Evolutionary conservation across 2,113 vertebrate genomes (phyloP).

Genomic region (Saccopteryx leptura): DNA sequence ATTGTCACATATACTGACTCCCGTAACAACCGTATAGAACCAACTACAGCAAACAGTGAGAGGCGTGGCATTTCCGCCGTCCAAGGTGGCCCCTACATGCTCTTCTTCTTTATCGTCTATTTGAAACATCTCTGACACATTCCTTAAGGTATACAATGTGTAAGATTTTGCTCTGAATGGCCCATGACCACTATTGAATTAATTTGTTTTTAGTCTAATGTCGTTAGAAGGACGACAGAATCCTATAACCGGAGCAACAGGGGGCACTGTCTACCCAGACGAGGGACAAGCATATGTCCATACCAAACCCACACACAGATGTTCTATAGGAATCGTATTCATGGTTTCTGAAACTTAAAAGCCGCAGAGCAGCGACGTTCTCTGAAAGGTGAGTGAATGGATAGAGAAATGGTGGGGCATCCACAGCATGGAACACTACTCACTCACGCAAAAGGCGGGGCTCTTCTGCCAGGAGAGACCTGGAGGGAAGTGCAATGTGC

Average conservation of each 20-base stretch:
- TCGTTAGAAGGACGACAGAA: neutral
- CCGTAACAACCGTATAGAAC: neutral
- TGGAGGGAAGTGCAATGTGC: neutral
- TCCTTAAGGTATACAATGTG: neutral
- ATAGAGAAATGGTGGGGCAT: neutral
- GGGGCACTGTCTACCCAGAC: neutral
- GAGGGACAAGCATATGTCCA: neutral
- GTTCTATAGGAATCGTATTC: neutral
- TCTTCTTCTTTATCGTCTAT: neutral
- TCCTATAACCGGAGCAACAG: neutral
- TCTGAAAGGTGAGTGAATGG: neutral
- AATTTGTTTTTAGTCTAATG: neutral
- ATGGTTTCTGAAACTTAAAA: neutral
- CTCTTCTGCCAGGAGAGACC: neutral
- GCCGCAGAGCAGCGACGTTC: neutral
- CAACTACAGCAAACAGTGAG: neutral
- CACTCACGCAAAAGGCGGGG: neutral
- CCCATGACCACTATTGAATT: neutral
- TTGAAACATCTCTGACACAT: neutral
- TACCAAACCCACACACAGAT: neutral
- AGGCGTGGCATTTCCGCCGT: no score
- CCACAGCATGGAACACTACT: neutral
- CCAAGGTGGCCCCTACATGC: neutral
- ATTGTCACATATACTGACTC: no score
- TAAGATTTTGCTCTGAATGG: neutral